These are phyloP conservation scores for Pogonomyrmex barbatus DNA, from an alignment of 1,140 invertebrate species.

Conservation along the genomic window DNA sequence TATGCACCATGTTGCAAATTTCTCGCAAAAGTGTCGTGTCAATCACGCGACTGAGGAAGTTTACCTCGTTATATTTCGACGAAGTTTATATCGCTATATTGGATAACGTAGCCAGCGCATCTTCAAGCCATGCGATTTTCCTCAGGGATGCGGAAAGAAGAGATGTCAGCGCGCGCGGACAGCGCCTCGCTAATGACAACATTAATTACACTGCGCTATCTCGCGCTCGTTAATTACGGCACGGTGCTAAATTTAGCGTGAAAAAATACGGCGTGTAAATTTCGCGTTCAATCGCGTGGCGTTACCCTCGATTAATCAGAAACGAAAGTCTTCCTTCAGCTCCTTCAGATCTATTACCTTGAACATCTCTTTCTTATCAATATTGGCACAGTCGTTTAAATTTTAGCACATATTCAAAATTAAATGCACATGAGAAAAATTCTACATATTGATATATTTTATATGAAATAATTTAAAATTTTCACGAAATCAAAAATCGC, in stretches of 20 bases:
- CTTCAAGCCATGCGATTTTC: constrained; percentile 22
- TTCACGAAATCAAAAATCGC: no score
- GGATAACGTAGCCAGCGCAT: neutral
- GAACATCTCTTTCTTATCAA: neutral
- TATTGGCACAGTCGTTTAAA: neutral
- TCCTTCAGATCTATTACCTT: neutral
- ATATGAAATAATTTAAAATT: neutral
- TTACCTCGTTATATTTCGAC: constrained; percentile 34
- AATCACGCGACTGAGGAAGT: constrained; percentile 27
- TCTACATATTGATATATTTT: neutral
- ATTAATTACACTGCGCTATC: constrained; percentile 69
- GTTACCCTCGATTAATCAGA: constrained; percentile 34
- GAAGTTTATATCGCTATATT: constrained; percentile 18
- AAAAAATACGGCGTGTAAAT: constrained; percentile 36
- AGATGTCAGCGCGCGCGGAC: constrained; percentile 28
- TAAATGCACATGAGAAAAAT: neutral
- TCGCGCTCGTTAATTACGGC: constrained; percentile 62
- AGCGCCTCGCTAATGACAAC: constrained; percentile 53
- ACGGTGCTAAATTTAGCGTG: constrained; percentile 47
- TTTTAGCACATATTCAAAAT: neutral
- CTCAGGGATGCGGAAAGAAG: constrained; percentile 50
- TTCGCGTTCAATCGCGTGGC: constrained; percentile 45
- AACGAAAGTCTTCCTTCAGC: neutral
- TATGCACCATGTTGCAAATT: constrained; percentile 18
- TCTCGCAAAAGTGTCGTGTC: constrained; percentile 16